Percentiles rank a stretch among this genome's conserved stretches.
These are phyloP conservation scores for Leptinotarsa rubiginosa DNA, from an alignment of 2,888 invertebrate genomes.

Conservation along the genomic window DNA sequence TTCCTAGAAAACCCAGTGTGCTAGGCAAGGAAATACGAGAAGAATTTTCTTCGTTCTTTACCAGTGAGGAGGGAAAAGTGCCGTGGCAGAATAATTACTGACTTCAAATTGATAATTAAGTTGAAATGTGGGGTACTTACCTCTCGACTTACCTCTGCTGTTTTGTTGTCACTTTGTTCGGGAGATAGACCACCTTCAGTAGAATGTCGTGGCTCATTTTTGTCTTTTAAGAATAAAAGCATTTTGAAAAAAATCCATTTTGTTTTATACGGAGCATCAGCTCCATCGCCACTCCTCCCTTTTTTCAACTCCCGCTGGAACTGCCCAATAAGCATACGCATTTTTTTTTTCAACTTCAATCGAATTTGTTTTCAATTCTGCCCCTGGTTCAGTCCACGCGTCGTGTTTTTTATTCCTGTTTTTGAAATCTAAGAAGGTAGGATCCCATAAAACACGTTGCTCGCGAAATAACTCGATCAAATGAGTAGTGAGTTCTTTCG, in stretches of 20 bases:
- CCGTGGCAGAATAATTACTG: conserved; percentile 16
- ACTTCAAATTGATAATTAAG: not conserved
- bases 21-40: not conserved
- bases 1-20: conserved; percentile 13
- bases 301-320: conserved; percentile 29
- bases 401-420: conserved; percentile 37
- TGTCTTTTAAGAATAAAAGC: conserved; percentile 24
- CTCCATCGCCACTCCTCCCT: conserved; percentile 26
- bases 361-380: conserved; percentile 33
- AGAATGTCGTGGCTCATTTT: conserved; percentile 16
- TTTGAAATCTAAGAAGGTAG: conserved; percentile 35
- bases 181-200: not conserved
- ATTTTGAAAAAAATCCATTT: conserved; percentile 24
- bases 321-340: conserved; percentile 24
- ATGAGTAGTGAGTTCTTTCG: conserved; percentile 23
- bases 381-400: conserved; percentile 32
- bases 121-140: not conserved
- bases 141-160: conserved; percentile 22
- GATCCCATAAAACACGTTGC: conserved; percentile 35
- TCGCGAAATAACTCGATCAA: conserved; percentile 38
- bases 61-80: not conserved
- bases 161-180: conserved; percentile 24
- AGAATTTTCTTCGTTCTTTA: conserved; percentile 8
- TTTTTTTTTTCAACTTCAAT: conserved; percentile 30
- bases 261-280: conserved; percentile 27